Evolutionary conservation across 30 jellyfish, hydroid and myxozoan species (phyloP).

Genomic region (Nemopilema nomurai): DNA sequence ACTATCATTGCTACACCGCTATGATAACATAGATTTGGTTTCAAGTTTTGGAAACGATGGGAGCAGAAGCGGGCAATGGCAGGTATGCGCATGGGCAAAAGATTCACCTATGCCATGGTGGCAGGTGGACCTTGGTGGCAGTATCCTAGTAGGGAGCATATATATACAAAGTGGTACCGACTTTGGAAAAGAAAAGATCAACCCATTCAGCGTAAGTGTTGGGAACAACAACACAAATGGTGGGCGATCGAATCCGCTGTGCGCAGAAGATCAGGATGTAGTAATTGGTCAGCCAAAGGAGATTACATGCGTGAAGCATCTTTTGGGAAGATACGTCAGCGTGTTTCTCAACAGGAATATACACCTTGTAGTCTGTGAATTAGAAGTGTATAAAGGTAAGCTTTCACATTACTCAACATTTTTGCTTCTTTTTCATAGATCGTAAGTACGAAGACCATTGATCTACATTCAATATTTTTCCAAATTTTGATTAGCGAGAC

Average conservation of each 20-base stretch:
- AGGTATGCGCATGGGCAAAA: neutral
- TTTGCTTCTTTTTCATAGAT: no score
- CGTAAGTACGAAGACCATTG: no score
- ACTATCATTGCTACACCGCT: neutral
- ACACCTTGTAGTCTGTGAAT: neutral
- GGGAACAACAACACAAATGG: neutral
- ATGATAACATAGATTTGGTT: neutral
- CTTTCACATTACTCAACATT: neutral
- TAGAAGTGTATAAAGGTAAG: neutral
- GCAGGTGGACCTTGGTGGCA: neutral
- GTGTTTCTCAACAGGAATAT: neutral
- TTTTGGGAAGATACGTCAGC: conserved; percentile 4
- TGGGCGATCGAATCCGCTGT: neutral
- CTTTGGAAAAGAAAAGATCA: neutral
- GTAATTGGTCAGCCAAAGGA: neutral
- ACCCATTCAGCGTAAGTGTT: conserved; percentile 2
- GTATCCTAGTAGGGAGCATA: neutral
- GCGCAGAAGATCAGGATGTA: neutral
- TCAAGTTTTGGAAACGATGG: neutral
- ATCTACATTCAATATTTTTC: no score
- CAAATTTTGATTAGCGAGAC: no score
- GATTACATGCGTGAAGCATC: neutral
- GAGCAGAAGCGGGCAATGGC: neutral
- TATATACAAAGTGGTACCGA: neutral
- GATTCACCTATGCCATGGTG: neutral